A percentile compares a stretch with the other conserved stretches of the same genome.
phyloP scores from a whole-genome alignment of 2,113 vertebrate species.

The Nycticryphes semicollaris region DNA sequence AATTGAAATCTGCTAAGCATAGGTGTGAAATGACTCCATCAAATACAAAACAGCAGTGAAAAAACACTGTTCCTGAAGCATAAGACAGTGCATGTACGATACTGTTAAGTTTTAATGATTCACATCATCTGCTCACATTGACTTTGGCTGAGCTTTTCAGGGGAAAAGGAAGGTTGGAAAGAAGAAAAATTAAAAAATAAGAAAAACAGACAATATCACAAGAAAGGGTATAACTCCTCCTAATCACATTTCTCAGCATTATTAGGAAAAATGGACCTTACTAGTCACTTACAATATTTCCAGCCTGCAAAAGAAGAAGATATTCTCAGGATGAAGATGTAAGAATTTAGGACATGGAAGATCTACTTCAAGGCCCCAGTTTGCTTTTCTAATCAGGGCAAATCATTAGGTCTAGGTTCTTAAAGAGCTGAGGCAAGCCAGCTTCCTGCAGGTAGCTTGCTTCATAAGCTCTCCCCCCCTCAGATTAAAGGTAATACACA shows the following conservation, averaged over 20 bases:
- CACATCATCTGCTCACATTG: neutral
- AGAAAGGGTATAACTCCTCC: neutral
- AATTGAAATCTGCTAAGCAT: neutral
- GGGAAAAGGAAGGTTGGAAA: neutral
- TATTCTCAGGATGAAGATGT: neutral
- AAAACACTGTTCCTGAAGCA: neutral
- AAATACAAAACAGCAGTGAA: neutral
- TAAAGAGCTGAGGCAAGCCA: neutral
- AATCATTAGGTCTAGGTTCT: neutral
- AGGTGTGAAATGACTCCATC: neutral
- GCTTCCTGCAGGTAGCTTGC: neutral
- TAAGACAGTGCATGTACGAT: neutral
- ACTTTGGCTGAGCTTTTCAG: neutral
- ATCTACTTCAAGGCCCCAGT: neutral
- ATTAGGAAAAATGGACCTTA: neutral
- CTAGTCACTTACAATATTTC: neutral
- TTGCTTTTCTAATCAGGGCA: neutral
- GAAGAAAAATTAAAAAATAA: neutral
- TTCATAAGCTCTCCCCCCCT: neutral
- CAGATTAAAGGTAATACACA: neutral
- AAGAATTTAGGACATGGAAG: neutral
- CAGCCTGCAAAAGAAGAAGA: neutral
- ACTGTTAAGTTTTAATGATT: neutral
- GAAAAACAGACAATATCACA: neutral
- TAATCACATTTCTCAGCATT: neutral